Evolutionary conservation across 2,888 invertebrate species (phyloP), one percentile per base, ranked within the genome.

Genomic region (Lasioglossum zephyrum): DNA sequence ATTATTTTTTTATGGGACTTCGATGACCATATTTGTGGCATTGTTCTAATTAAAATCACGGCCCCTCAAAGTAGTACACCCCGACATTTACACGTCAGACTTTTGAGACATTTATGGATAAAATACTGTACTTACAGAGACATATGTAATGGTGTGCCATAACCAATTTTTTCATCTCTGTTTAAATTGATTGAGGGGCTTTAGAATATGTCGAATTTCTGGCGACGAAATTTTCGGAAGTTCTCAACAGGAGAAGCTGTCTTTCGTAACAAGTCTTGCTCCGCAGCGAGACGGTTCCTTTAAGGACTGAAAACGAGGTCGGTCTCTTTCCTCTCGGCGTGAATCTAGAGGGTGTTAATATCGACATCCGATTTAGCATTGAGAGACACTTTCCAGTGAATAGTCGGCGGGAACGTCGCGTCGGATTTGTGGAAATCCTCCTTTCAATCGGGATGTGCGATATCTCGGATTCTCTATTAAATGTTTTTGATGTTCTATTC

Each of bases 231-330:
- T 76, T 77, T 83, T 60, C 76, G 75, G 85, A 81, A 85, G 81
- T 78, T 80, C 57, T 70, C 63, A 63, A 78, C 87, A 87, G 44
- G 83, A 79, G 80, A 79, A 77, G 76, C 44, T 79, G 74, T 39
- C 73, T 87, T 77, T 74, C 78, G 72, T 89, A 88, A 90, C 85
- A 81, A 89, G 82, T 87, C 86, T 85, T 79, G 83, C 77, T 31
- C 41, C 60, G 49, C 77, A 13, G 73, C 39, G 63, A 41, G 44
- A 53, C 63, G 69, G 53, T 79, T 83, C 76, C 72, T 53, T 39
- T 72, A 77, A 81, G 31, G 77, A 47, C 72, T 47, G 77, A 88
- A 87, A 87, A 84, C 84, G 73, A 85, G 76, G 77, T 88, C 79
- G 78, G 63, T 36, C 72, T 60, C 53, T 47, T 72, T 83, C 79